Base-by-base conservation (phyloP, 2,113 vertebrate genomes). In the Cynopterus brachyotis region DNA sequence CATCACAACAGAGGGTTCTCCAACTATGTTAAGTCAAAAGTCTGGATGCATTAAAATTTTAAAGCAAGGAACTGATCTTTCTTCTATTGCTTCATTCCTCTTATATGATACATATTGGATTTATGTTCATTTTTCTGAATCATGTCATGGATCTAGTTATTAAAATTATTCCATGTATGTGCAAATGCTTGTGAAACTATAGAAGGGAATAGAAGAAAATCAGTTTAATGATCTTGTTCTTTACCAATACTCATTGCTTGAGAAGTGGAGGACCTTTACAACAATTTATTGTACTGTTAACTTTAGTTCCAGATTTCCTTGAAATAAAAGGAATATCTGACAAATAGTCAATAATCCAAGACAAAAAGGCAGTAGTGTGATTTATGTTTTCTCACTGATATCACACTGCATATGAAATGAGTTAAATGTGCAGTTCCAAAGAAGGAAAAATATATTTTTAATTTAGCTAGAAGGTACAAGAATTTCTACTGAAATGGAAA, bases 381-480 rank as follows among this genome's bases (percentile, higher is more conserved):
- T 45, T 76, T 82, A 30, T 53, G 19, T 94, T 91, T 97, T 84
- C 64, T 94, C 26, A 62, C 24, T 73, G 26, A 67, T 76, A 59
- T 73, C 50, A 53, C 55, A 62, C 20, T 92, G 79, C 17, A 75
- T 90, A 45, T 66, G n/a, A 95, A 95, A 95, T 73, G 73, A 95
- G 66, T 24, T 92, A 81, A 92, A 95, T 64, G 50, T 94, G 79
- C 76, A 81, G 15, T 45, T 92, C 17, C 20, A 59, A 72, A 53
- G 47, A 91, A 94, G 37, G 45, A 60, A 95, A 64, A 72, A 16
- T 70, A 24, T 89, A 24, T 78, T 67, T 78, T 19, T 76, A 7
- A 64, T 35, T 42, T 86, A 57, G 16, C n/a, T 28, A 47, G 47
- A 76, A 35, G 3, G 12, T 20, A 20, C 0, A 76, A 86, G 60